These are phyloP conservation scores for Ctenodactylus gundi DNA, from an alignment of 2,113 vertebrate genomes.

Conservation along the genomic window DNA sequence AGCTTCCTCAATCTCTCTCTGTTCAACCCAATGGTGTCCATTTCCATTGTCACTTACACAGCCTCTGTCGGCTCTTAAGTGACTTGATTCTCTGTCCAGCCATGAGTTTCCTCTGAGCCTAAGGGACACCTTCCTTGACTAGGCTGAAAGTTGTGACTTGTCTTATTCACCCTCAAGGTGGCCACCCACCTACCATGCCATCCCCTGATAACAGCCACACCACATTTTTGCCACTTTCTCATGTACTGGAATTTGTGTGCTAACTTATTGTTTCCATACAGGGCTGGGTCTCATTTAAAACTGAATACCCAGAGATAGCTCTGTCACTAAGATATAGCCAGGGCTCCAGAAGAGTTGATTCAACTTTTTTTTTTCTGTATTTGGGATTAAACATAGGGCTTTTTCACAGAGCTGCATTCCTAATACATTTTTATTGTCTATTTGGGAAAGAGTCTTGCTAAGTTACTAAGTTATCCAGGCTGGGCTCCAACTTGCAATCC, in stretches of 20 bases:
- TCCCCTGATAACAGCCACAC: neutral
- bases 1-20: too few relatives aligned
- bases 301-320: neutral
- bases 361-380: too few relatives aligned
- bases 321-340: neutral
- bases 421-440: too few relatives aligned
- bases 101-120: neutral
- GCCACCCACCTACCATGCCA: too few relatives aligned
- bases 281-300: fast-evolving
- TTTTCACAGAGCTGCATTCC: too few relatives aligned
- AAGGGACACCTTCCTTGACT: neutral
- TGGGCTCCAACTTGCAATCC: too few relatives aligned
- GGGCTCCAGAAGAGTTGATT: neutral
- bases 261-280: neutral
- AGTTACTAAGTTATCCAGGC: too few relatives aligned
- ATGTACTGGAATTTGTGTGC: neutral
- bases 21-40: too few relatives aligned
- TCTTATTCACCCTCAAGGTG: neutral
- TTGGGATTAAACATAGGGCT: too few relatives aligned
- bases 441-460: too few relatives aligned
- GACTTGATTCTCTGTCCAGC: neutral
- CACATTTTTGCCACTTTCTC: neutral
- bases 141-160: neutral
- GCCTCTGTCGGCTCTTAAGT: neutral
- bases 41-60: neutral